A percentile compares a stretch with the other conserved stretches of the same genome.
Evolutionary conservation across 92 coral and sea anemone species (phyloP).

Genomic region (Epizoanthus fatuus): DNA sequence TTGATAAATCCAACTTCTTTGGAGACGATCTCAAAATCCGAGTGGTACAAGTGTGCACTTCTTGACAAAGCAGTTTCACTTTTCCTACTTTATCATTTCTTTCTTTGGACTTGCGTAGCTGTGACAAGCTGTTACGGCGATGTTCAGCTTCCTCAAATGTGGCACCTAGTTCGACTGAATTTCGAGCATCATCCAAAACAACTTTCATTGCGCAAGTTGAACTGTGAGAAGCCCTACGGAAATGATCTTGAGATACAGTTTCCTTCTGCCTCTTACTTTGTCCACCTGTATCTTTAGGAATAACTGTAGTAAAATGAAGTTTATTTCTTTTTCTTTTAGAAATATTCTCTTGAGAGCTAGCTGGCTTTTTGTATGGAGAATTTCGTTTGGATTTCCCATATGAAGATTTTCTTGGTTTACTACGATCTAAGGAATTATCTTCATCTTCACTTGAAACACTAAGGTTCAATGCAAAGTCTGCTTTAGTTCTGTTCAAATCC

Average conservation of each 20-base stretch:
- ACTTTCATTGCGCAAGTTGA: constrained; percentile 9
- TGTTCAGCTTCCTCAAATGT: constrained; percentile 44
- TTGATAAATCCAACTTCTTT: no score
- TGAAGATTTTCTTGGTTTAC: background rate
- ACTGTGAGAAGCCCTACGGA: background rate
- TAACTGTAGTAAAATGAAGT: background rate
- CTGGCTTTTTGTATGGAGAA: background rate
- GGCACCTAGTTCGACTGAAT: constrained; percentile 12
- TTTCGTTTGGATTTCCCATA: background rate
- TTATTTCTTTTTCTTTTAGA: background rate
- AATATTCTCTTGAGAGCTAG: background rate
- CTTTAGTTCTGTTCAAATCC: background rate
- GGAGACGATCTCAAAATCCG: no score
- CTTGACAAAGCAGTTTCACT: background rate
- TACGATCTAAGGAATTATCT: background rate
- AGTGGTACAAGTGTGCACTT: background rate
- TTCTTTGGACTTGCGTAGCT: background rate
- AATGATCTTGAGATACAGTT: background rate
- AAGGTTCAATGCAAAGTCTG: background rate
- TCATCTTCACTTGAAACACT: constrained; percentile 20
- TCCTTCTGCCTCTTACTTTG: constrained; percentile 8
- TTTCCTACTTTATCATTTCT: background rate
- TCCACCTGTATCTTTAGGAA: constrained; percentile 38
- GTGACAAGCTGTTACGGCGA: constrained; percentile 28
- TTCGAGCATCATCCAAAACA: constrained; percentile 50